Base-by-base conservation (phyloP, 2,888 invertebrate species). In the Dorcus parallelipipedus region DNA sequence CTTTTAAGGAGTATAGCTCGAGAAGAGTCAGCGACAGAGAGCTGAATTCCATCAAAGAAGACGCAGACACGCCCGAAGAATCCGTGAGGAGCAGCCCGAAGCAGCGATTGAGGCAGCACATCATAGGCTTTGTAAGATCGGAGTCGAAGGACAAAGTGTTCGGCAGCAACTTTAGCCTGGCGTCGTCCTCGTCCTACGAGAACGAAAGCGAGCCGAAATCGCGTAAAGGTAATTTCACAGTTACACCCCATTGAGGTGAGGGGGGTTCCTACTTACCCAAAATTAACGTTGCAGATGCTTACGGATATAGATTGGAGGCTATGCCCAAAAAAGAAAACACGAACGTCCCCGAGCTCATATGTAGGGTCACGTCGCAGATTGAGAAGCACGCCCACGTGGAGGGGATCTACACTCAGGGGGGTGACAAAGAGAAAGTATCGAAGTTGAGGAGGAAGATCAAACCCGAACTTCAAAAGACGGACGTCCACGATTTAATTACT, bases 371-470 rank as follows among this genome's bases (percentile, higher is more conserved):
- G 45, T 82, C 82, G 55, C 86, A 90, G 58, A 94, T 97, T 59
- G 96, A 97, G 78, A 60, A 54, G 4, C 63, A 72, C 38, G 58
- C 69, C 2, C 83, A 85, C 70, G 88, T 89, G 9, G 94, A 95
- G 73, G 95, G 94, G 1, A 79, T 96, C 52, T 96, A 97, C 78
- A 68, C 63, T 49, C 82, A 95, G 52, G 90, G 92, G 45, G 93
- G 92, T 60, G 95, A 95, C 38, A 94, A 93, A 38, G 72, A 72
- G 56, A 75, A 73, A 60, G 56, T 74, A 54, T 63, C 58, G 38
- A 45, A 6, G 1, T 5, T 33, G 26, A 33, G 26, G 26, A 33
- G 26, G 26, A 73, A 73, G 55, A 70, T 66, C 40, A 70, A 71
- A 56, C 57, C 69, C 4, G 62, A 62, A 38, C 71, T 75, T 8